Evolutionary conservation across 1,140 invertebrate species (phyloP), one percentile per base, ranked within the genome.

Genomic region (Euschistus heros): DNA sequence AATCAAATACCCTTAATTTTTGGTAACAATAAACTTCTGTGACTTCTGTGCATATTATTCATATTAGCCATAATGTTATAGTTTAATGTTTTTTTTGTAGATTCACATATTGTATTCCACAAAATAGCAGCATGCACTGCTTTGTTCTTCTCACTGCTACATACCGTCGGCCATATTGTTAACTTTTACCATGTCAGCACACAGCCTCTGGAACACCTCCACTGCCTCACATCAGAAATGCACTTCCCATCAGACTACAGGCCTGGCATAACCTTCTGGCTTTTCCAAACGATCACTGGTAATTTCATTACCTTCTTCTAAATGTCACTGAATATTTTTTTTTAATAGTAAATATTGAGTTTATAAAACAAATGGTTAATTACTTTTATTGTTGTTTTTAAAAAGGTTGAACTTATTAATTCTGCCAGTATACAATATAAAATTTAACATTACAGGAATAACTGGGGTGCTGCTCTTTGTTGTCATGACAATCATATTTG

Each of bases 111-210:
- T 20, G 92, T 96, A 71, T 99, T 99, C 74, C 97, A 99, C 76
- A 99, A 99, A 77, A 94, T 99, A 54, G 94, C 94, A 0, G 97
- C 95, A 0, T 94, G 94, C 71, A 98, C 95, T 0, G 96, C 94
- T 0, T 79, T 97, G 0, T 95, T 98, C 77, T 98, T 98, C 75
- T 91, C 88, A 0, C 76, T 93, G 13, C 80, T 95, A 0, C 90
- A 99, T 72, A 92, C 94, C 0, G 84, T 96, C 27, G 97, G 97
- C 0, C 97, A 99, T 74, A 89, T 97, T 71, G 91, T 99, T 24
- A 99, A 99, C 76, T 99, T 99, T 76, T 99, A 99, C 76, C 95
- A 99, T 73, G 89, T 99, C 0, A 94, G 93, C 2, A 98, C 94
- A 0, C 97, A 99, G 74, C 94, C 95, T 0, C 81, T 97, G 0